phyloP scores from a whole-genome alignment of 2,888 invertebrate species.

The Drosophila mercatorum region DNA sequence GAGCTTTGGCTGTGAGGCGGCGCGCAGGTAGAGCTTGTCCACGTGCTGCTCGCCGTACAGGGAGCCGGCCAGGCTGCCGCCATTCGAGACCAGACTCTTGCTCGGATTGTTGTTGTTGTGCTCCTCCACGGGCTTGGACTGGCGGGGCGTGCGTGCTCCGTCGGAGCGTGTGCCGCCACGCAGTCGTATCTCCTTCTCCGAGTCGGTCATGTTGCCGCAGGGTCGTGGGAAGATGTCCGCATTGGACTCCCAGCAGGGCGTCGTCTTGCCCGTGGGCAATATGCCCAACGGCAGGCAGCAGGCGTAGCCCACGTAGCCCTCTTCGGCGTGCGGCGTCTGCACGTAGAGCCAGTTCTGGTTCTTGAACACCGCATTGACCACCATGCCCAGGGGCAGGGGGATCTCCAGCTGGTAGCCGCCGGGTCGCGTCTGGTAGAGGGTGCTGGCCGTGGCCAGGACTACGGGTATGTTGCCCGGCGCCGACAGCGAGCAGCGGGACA shows the following conservation, averaged over 20 bases:
- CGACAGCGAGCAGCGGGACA: conserved; percentile 91
- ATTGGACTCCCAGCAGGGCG: conserved; percentile 92
- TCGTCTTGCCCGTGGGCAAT: conserved; percentile 87
- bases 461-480: conserved; percentile 94
- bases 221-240: conserved; percentile 93
- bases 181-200: conserved; percentile 88
- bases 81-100: conserved; percentile 37
- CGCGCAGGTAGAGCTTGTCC: conserved; percentile 89
- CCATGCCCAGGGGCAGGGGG: conserved; percentile 91
- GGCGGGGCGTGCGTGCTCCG: conserved; percentile 86
- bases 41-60: conserved; percentile 90
- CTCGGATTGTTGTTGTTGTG: conserved; percentile 61
- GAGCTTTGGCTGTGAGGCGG: conserved; percentile 86
- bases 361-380: conserved; percentile 94
- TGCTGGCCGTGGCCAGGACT: conserved; percentile 90
- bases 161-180: conserved; percentile 89
- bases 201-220: conserved; percentile 92
- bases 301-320: conserved; percentile 92
- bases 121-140: conserved; percentile 65
- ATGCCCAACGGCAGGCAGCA: conserved; percentile 92
- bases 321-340: conserved; percentile 93
- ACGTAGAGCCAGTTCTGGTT: conserved; percentile 94
- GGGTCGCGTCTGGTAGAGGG: conserved; percentile 90
- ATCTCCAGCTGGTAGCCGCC: conserved; percentile 89
- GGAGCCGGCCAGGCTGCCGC: conserved; percentile 46